These are phyloP conservation scores for Drosophila rhopaloa DNA, from an alignment of 1,140 invertebrate species.

Conservation along the genomic window DNA sequence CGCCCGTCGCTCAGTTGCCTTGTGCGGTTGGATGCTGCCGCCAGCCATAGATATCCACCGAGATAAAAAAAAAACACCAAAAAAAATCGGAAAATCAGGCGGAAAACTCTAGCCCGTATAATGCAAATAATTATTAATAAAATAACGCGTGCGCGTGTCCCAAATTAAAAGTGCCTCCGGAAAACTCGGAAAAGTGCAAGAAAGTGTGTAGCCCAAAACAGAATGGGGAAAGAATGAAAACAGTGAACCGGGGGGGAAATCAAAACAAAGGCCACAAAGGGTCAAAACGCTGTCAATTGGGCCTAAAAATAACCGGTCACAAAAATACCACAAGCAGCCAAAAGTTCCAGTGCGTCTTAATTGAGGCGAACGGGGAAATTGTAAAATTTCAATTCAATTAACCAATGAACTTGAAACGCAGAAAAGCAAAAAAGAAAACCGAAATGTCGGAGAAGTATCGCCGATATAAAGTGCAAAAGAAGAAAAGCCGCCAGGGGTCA, in stretches of 20 bases:
- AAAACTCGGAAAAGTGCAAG: conserved; percentile 8
- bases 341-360: conserved; percentile 19
- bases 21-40: conserved; percentile 69
- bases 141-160: conserved; percentile 32
- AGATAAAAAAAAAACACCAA: conserved; percentile 22
- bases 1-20: conserved; percentile 64
- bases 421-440: conserved; percentile 4
- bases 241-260: conserved; percentile 6
- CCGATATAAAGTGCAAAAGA: conserved; percentile 3
- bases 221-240: neutral
- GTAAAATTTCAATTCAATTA: conserved; percentile 59
- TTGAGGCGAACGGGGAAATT: conserved; percentile 33
- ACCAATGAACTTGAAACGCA: conserved; percentile 68
- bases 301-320: conserved; percentile 8
- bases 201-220: conserved; percentile 18
- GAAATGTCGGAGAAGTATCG: neutral
- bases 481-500: conserved; percentile 3
- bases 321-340: conserved; percentile 5
- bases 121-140: conserved; percentile 15
- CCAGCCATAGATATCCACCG: conserved; percentile 44
- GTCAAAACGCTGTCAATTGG: conserved; percentile 29
- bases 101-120: conserved; percentile 6
- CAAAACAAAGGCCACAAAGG: conserved; percentile 23
- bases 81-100: conserved; percentile 28
- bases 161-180: conserved; percentile 1